Conservation (phyloP, 1,140 invertebrate species). For the Holotrichia oblita region DNA sequence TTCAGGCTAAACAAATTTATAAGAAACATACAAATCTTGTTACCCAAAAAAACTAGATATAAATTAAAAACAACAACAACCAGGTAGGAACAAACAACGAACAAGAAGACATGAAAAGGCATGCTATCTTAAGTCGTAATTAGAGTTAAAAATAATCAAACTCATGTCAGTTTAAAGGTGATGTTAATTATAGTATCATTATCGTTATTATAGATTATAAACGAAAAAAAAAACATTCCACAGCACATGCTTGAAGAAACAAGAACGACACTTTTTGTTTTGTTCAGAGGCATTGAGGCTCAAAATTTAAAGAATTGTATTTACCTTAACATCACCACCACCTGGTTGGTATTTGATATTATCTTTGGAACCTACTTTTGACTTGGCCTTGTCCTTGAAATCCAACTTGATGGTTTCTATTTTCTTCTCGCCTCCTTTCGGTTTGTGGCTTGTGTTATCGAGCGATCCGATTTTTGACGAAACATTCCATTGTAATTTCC, state of each 20-base stretch:
- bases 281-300: not conserved
- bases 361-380: conserved; percentile 92
- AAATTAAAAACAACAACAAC: not conserved
- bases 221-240: not conserved
- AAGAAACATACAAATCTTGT: not conserved
- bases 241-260: conserved; percentile 35
- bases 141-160: not conserved
- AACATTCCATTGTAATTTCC: conserved; percentile 92
- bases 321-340: conserved; percentile 91
- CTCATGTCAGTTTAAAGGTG: conserved; percentile 10
- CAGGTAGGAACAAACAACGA: not conserved
- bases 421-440: conserved; percentile 92
- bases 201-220: too few relatives aligned
- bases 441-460: conserved; percentile 92
- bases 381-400: conserved; percentile 90
- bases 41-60: not conserved
- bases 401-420: conserved; percentile 89
- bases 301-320: conserved; percentile 8
- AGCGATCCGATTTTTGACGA: conserved; percentile 93
- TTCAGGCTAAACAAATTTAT: conserved; percentile 43
- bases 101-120: not conserved
- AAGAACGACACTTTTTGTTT: not conserved
- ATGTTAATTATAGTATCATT: conserved; percentile 26
- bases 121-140: not conserved
- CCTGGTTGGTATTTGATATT: conserved; percentile 89